Base-by-base conservation (phyloP, 2,113 vertebrate genomes). In the Nothoprocta pentlandii region DNA sequence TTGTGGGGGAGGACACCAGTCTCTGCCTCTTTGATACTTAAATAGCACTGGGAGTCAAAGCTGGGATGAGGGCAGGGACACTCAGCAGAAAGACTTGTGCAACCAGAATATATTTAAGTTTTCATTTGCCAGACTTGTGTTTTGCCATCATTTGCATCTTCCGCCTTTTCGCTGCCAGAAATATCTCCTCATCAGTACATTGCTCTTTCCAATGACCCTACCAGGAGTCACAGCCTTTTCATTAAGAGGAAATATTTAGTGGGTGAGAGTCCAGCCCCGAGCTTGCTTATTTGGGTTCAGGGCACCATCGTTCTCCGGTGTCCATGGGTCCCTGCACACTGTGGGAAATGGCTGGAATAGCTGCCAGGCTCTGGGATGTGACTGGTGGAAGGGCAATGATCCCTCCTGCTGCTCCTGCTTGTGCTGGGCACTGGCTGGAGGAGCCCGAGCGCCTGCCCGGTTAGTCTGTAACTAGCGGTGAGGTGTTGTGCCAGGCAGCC, bases 131-230 rank as follows among this genome's bases (percentile, higher is more conserved):
- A 62, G n/a, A 47, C 3, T 2, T 30, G 23, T 34, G 15, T 23
- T 23, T 51, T 23, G 16, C 17, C 10, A 19, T 11, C 2, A 1
- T 13, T 22, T 36, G 13, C 7, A 34, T 21, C 16, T 67, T 69
- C 1, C 2, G 20, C 44, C 54, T 91, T n/a, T 20, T 88, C 0
- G 0, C 54, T 59, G 11, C 39, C 46, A 23, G 26, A 49, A 91
- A 3, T 16, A 12, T 32, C n/a, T 58, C 49, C 46, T 89, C 2
- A 0, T n/a, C 39, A 25, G 9, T 64, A 30, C 39, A 21, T 46
- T 8, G 12, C 12, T 47, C 10, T 64, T 84, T 39, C 11, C 39
- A 47, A 0, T 34, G 11, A 49, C 21, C 15, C 9, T 62, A 12
- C 13, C 30, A 19, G 36, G 12, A 49, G 12, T 10, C 6, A 1